Conservation (phyloP, 1,140 invertebrate species). For the Procambarus virginalis region DNA sequence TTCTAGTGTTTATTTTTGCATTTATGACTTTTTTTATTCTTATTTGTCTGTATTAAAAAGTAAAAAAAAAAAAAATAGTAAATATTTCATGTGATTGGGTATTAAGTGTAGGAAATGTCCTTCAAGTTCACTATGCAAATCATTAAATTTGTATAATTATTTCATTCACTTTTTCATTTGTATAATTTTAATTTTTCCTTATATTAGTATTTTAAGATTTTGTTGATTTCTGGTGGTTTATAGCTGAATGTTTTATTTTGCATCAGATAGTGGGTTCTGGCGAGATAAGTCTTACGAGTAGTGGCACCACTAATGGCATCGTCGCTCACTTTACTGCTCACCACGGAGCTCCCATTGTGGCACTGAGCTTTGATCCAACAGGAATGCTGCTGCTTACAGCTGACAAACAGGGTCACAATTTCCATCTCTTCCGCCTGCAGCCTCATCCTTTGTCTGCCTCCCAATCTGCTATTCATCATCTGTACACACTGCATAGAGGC, state of each 20-base stretch:
- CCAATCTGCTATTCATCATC: constrained; percentile 93
- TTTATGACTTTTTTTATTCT: too few species aligned
- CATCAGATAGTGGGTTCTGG: constrained; percentile 60
- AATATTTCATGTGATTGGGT: too few species aligned
- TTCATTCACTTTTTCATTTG: too few species aligned
- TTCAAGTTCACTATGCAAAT: too few species aligned
- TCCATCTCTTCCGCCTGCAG: constrained; percentile 95
- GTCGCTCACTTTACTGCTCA: constrained; percentile 97
- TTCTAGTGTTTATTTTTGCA: not conserved
- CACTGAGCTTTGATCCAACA: constrained; percentile 92
- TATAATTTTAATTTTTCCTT: too few species aligned
- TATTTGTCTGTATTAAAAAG: too few species aligned
- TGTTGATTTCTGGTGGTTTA: too few species aligned
- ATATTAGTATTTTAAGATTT: too few species aligned
- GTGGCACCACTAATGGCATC: constrained; percentile 76
- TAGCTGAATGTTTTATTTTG: not conserved
- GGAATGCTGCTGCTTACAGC: constrained; percentile 94
- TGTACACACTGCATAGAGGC: constrained; percentile 93
- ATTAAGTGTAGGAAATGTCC: too few species aligned
- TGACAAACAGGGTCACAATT: constrained; percentile 95
- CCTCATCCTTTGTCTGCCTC: constrained; percentile 92
- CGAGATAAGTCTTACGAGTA: constrained; percentile 60
- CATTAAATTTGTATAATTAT: too few species aligned
- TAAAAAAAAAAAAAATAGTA: too few species aligned
- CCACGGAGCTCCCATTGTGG: constrained; percentile 88